These are phyloP conservation scores for Acanthosoma haemorrhoidale DNA, from an alignment of 2,888 invertebrate species.

Conservation along the genomic window DNA sequence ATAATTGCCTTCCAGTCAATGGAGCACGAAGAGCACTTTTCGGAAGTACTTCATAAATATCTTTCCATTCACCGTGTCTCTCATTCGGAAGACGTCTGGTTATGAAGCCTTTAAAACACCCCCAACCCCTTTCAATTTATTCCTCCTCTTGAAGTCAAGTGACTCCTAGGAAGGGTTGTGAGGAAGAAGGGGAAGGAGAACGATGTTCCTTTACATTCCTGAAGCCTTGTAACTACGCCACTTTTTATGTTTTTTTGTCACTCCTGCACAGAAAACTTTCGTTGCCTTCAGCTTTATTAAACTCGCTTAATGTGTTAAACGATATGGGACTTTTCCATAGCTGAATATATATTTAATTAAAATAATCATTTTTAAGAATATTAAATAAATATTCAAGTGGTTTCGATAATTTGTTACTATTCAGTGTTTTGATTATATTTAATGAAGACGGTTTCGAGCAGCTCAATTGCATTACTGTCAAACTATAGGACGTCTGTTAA, in stretches of 20 bases:
- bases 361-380: too few relatives aligned
- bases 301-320: too few relatives aligned
- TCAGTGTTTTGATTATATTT: too few relatives aligned
- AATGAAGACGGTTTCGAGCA: too few relatives aligned
- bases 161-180: background rate
- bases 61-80: background rate
- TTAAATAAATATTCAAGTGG: too few relatives aligned
- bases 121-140: conserved; percentile 14
- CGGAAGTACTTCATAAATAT: background rate
- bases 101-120: conserved; percentile 11
- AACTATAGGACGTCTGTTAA: too few relatives aligned
- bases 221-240: conserved; percentile 13
- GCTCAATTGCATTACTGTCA: too few relatives aligned
- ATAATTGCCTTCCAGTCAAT: background rate
- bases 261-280: background rate
- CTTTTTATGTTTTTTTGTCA: background rate
- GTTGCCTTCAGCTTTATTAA: too few relatives aligned
- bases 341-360: too few relatives aligned
- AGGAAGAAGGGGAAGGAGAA: background rate
- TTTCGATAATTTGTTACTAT: too few relatives aligned
- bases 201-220: background rate
- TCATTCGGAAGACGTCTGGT: conserved; percentile 5
- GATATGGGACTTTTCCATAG: too few relatives aligned
- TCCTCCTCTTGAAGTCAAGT: conserved; percentile 12
- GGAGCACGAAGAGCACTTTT: background rate